A percentile compares a stretch with the other conserved stretches of the same genome.
These are phyloP conservation scores for Tenthredo notha DNA, from an alignment of 2,888 invertebrate genomes.

Conservation along the genomic window DNA sequence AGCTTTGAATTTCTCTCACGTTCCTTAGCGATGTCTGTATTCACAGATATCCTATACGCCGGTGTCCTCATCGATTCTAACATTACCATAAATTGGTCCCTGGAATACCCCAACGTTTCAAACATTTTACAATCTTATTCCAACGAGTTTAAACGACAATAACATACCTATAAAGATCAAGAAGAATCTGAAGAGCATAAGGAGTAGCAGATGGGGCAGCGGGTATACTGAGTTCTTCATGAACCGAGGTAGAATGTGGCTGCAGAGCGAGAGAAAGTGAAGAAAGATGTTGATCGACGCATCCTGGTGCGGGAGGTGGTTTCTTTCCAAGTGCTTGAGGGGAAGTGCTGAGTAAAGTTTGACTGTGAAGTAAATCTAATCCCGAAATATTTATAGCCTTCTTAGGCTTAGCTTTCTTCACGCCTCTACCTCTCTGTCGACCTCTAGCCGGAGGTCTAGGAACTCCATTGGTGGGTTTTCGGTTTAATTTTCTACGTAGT, in stretches of 20 bases:
- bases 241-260: slow-evolving; percentile 84
- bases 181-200: slow-evolving; percentile 91
- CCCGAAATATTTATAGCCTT: slow-evolving; percentile 90
- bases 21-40: slow-evolving; percentile 90
- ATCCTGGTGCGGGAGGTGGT: slow-evolving; percentile 93
- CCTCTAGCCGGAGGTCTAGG: slow-evolving; percentile 69
- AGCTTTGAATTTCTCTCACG: slow-evolving; percentile 90
- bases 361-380: slow-evolving; percentile 92
- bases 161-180: slow-evolving; percentile 86
- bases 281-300: slow-evolving; percentile 94
- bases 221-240: slow-evolving; percentile 92
- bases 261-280: slow-evolving; percentile 84
- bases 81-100: slow-evolving; percentile 92
- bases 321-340: slow-evolving; percentile 87
- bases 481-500: slow-evolving; percentile 73
- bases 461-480: slow-evolving; percentile 70
- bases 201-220: slow-evolving; percentile 89
- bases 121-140: not conserved
- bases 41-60: slow-evolving; percentile 86
- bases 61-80: slow-evolving; percentile 91
- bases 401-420: slow-evolving; percentile 83
- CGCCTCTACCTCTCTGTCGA: slow-evolving; percentile 80
- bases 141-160: not conserved
- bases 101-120: slow-evolving; percentile 66
- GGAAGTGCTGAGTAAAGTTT: slow-evolving; percentile 92